Percentiles rank a stretch among this genome's conserved stretches.
These are phyloP conservation scores for Caenorhabditis becei DNA, from an alignment of 2,888 invertebrate genomes.

Conservation along the genomic window DNA sequence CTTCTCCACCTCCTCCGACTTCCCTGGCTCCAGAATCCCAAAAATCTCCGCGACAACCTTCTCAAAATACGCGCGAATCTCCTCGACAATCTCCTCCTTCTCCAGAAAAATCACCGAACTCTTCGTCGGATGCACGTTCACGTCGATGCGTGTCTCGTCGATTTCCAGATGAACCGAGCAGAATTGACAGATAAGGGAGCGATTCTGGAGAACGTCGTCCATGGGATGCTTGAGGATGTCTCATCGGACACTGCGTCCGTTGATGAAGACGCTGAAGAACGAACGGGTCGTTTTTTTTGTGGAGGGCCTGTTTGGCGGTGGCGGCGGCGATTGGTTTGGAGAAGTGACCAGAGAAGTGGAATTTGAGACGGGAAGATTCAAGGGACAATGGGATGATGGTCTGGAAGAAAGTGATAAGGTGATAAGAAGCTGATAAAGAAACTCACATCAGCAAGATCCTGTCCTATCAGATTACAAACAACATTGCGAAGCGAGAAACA, in stretches of 20 bases:
- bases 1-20: not conserved
- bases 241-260: conserved; percentile 93
- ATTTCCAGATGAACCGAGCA: conserved; percentile 85
- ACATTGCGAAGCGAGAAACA: conserved; percentile 64
- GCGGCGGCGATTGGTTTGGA: conserved; percentile 62
- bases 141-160: conserved; percentile 92
- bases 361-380: conserved; percentile 57
- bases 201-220: conserved; percentile 67
- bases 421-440: no score
- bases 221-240: conserved; percentile 71
- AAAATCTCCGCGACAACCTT: conserved; percentile 29
- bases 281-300: conserved; percentile 64
- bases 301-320: conserved; percentile 49
- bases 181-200: conserved; percentile 69
- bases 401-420: no score
- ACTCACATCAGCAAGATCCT: conserved; percentile 60
- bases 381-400: conserved; percentile 48
- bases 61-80: conserved; percentile 61
- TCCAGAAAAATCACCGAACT: conserved; percentile 96
- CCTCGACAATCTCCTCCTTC: conserved; percentile 73
- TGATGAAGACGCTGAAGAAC: conserved; percentile 92
- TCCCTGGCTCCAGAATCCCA: conserved; percentile 3
- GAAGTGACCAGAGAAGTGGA: conserved; percentile 58
- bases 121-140: conserved; percentile 99
- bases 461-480: conserved; percentile 64